Evolutionary conservation across 2,888 invertebrate genomes (phyloP).

Genomic region (Andrena flavipes): DNA sequence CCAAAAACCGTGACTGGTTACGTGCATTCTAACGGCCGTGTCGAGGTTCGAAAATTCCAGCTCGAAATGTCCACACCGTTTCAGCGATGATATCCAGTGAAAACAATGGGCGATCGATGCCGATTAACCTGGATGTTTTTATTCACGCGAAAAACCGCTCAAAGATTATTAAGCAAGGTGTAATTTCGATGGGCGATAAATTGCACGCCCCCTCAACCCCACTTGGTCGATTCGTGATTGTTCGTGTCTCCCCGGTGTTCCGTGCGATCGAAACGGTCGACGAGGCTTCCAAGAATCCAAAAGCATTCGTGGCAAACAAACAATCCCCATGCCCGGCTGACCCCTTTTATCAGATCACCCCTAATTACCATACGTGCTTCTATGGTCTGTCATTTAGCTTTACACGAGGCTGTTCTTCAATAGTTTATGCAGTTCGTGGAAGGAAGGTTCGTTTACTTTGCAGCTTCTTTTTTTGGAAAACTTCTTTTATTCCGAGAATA

Average conservation of each 20-base stretch:
- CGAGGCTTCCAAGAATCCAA: constrained; percentile 45
- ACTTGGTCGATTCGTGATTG: constrained; percentile 24
- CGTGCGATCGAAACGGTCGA: background rate
- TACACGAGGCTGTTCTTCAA: constrained; percentile 19
- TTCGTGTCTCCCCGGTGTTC: background rate
- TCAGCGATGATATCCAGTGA: background rate
- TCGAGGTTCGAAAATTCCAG: background rate
- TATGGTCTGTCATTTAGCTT: constrained; percentile 24
- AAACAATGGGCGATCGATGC: constrained; percentile 47
- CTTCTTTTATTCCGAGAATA: background rate
- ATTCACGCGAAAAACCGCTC: constrained; percentile 29
- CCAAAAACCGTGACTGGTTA: background rate
- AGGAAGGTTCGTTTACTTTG: background rate
- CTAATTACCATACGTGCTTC: constrained; percentile 53
- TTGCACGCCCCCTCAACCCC: constrained; percentile 19
- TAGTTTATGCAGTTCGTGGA: constrained; percentile 43
- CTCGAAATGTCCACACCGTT: background rate
- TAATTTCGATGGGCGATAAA: constrained; percentile 55
- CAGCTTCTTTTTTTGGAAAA: background rate
- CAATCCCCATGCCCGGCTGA: constrained; percentile 25
- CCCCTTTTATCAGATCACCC: constrained; percentile 60
- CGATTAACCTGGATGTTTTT: constrained; percentile 48
- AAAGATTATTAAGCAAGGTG: constrained; percentile 51
- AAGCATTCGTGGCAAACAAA: constrained; percentile 44
- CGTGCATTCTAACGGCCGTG: no score